Evolutionary conservation across 2,797 vertebrate genomes (phyloP).

Genomic region (Pseudochirops cupreus): DNA sequence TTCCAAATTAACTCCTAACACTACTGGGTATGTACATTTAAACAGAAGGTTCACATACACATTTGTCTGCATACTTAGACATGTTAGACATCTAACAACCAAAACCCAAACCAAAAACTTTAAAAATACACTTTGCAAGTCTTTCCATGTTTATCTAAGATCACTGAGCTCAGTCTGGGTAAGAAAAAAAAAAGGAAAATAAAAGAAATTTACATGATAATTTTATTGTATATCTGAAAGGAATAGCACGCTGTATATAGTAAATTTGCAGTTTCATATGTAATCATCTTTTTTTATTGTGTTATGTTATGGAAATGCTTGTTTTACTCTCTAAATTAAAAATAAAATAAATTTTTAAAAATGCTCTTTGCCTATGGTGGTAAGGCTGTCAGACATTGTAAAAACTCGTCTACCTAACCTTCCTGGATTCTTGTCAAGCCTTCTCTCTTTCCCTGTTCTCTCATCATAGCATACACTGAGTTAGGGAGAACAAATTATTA

Average conservation of each 20-base stretch:
- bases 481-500: not conserved
- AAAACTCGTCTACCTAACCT: not conserved
- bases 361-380: not conserved
- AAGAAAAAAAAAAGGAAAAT: not conserved
- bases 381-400: not conserved
- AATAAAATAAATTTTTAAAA: not conserved
- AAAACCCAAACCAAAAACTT: not conserved
- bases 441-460: not conserved
- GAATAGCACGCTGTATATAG: too few species aligned
- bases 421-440: not conserved
- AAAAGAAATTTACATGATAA: not conserved
- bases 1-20: not conserved
- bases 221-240: not conserved
- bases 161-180: not conserved
- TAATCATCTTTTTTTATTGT: not conserved
- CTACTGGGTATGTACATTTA: not conserved
- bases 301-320: not conserved
- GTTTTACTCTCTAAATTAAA: not conserved
- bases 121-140: not conserved
- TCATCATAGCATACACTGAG: not conserved
- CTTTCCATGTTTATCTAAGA: not conserved
- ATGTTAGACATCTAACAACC: not conserved
- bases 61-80: not conserved
- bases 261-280: not conserved
- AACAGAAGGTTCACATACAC: not conserved